Percentiles rank a stretch among this genome's conserved stretches.
Evolutionary conservation across 1,140 invertebrate species (phyloP).

Genomic region (Gonatopus flavifemur): DNA sequence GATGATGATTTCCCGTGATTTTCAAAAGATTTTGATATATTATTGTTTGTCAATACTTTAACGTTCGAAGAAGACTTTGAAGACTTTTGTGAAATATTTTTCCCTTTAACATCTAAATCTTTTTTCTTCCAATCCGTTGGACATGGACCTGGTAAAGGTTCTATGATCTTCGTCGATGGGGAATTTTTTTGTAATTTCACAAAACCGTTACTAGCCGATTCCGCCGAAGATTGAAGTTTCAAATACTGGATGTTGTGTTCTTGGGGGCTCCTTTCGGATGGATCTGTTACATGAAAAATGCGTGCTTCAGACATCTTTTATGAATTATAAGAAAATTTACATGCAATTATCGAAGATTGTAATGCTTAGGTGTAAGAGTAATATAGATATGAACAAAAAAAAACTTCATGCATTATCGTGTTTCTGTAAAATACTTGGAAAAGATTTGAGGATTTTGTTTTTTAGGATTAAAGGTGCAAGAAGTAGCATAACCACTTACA

Average conservation of each 20-base stretch:
- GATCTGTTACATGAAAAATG: constrained; percentile 20
- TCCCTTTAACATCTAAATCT: constrained; percentile 11
- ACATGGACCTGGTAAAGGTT: constrained; percentile 50
- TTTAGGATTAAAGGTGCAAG: constrained; percentile 15
- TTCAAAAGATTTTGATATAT: constrained; percentile 13
- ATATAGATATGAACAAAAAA: not conserved
- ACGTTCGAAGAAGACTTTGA: constrained; percentile 10
- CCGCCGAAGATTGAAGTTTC: constrained; percentile 7
- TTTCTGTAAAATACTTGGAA: too few species aligned
- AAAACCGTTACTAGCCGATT: constrained; percentile 9
- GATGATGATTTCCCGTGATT: constrained; percentile 27
- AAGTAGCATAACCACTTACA: constrained; percentile 50
- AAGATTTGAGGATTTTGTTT: too few species aligned
- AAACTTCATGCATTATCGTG: not conserved
- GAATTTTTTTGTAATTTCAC: constrained; percentile 26
- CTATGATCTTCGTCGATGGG: constrained; percentile 44
- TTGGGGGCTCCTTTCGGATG: constrained; percentile 21
- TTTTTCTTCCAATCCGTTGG: constrained; percentile 42
- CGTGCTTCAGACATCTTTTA: constrained; percentile 4
- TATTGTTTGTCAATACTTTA: constrained; percentile 24
- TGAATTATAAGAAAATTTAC: constrained; percentile 1
- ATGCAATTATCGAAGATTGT: not conserved
- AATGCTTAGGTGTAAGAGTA: too few species aligned
- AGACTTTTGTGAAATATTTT: constrained; percentile 8
- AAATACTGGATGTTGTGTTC: constrained; percentile 21